Evolutionary conservation across 1,140 invertebrate species (phyloP).

Genomic region (Maniola jurtina): DNA sequence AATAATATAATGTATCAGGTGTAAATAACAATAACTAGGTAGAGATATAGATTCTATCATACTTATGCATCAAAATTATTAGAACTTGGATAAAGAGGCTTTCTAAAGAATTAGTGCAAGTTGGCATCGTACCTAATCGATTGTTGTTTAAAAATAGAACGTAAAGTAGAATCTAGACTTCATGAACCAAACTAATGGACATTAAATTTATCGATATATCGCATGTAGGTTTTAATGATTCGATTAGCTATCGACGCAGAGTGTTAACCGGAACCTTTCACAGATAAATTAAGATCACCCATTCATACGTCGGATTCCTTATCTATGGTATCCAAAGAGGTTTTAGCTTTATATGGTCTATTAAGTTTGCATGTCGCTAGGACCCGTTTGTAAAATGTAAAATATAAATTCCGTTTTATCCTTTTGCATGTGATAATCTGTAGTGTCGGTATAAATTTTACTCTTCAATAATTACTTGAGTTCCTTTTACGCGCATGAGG

Average conservation of each 20-base stretch:
- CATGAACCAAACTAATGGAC: slow-evolving; percentile 15
- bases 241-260: slow-evolving; percentile 60
- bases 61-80: too few relatives aligned
- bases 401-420: slow-evolving; percentile 44
- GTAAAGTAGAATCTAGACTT: not conserved
- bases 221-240: slow-evolving; percentile 59
- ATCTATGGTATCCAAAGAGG: slow-evolving; percentile 63
- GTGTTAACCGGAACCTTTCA: slow-evolving; percentile 69
- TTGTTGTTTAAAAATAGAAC: slow-evolving; percentile 4
- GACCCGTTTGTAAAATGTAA: slow-evolving; percentile 39
- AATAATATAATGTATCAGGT: not conserved
- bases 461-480: slow-evolving; percentile 55
- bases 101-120: not conserved
- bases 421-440: slow-evolving; percentile 45
- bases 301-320: slow-evolving; percentile 68
- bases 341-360: slow-evolving; percentile 61
- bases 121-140: not conserved
- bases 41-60: too few relatives aligned
- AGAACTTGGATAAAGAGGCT: not conserved
- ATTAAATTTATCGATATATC: slow-evolving; percentile 46
- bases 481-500: slow-evolving; percentile 39
- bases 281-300: slow-evolving; percentile 74
- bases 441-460: slow-evolving; percentile 64
- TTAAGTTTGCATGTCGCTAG: slow-evolving; percentile 60
- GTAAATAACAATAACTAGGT: too few relatives aligned